Conservation (phyloP, 2,888 invertebrate species). For the Malacosoma neustria region DNA sequence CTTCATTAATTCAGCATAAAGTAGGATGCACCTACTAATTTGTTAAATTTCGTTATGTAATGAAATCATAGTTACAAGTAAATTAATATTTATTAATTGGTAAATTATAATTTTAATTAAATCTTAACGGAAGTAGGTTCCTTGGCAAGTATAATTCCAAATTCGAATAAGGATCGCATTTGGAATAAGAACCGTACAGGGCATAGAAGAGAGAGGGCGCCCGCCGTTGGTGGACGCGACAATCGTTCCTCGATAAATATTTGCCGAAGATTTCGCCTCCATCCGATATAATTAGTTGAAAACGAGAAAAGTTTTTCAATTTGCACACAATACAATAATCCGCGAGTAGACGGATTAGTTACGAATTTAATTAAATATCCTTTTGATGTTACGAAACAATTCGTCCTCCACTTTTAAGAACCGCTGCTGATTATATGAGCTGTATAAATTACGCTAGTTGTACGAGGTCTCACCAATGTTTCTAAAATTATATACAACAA, state of each 20-base stretch:
- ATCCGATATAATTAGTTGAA: conserved; percentile 52
- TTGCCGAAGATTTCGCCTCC: conserved; percentile 50
- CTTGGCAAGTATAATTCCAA: conserved; percentile 4
- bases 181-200: not conserved
- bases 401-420: conserved; percentile 3
- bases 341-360: conserved; percentile 38
- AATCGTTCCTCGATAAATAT: conserved; percentile 49
- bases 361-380: conserved; percentile 46
- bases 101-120: no score
- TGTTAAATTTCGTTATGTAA: no score
- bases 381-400: conserved; percentile 24
- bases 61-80: no score
- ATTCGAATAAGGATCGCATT: conserved; percentile 9
- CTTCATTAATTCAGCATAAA: no score
- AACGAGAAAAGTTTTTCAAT: conserved; percentile 71
- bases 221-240: conserved; percentile 15
- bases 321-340: conserved; percentile 48
- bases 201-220: not conserved
- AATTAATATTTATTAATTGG: no score
- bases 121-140: no score
- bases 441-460: no score
- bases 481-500: no score
- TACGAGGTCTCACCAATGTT: no score
- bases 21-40: no score
- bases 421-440: not conserved